phyloP scores from a whole-genome alignment of 2,888 invertebrate genomes.

The Bellardia bayeri region DNA sequence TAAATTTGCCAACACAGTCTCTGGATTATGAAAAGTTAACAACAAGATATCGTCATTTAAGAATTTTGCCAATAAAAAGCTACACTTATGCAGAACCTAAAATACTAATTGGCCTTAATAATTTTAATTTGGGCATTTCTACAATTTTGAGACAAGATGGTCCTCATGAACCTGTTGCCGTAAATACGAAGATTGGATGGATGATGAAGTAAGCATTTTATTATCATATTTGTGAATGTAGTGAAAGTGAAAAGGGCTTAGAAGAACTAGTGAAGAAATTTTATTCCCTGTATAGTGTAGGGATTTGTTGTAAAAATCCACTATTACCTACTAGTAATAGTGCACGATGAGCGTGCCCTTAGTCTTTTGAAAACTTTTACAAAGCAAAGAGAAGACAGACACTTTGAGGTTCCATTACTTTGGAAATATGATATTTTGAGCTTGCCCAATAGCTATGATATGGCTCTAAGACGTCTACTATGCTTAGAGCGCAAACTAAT shows the following conservation, averaged over 20 bases:
- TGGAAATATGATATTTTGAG: not conserved
- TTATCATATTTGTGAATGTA: conserved; percentile 47
- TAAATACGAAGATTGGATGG: conserved; percentile 38
- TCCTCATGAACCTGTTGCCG: not conserved
- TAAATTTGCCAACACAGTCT: conserved; percentile 42
- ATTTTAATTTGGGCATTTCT: conserved; percentile 44
- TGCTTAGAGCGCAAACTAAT: no score
- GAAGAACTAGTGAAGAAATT: conserved; percentile 49
- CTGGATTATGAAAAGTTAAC: conserved; percentile 11
- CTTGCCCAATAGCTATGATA: no score
- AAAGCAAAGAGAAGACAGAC: conserved; percentile 9
- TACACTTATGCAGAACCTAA: conserved; percentile 46
- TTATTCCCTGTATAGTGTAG: conserved; percentile 55
- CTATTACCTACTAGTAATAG: conserved; percentile 14
- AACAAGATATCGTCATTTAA: conserved; percentile 16
- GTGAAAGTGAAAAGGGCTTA: conserved; percentile 5
- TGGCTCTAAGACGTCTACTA: no score
- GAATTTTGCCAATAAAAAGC: conserved; percentile 43
- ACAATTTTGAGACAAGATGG: conserved; percentile 31
- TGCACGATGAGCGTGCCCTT: conserved; percentile 31
- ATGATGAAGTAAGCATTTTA: conserved; percentile 46
- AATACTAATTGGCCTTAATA: conserved; percentile 43
- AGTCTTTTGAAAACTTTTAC: conserved; percentile 27
- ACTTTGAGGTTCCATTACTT: conserved; percentile 44
- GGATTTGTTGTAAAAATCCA: conserved; percentile 42